Conservation (phyloP, 2,888 invertebrate genomes). For the Cremastobaeus sp. region DNA sequence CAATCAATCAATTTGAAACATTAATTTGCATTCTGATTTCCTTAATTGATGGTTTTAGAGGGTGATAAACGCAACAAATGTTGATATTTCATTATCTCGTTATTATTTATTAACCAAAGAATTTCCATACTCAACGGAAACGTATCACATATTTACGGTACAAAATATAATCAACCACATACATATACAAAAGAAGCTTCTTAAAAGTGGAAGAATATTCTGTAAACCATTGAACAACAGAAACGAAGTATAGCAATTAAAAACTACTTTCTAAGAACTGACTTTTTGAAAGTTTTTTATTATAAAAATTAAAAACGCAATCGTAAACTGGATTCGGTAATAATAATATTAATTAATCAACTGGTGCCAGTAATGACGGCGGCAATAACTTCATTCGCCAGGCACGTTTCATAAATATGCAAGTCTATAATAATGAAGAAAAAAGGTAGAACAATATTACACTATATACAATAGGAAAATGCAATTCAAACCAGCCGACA, state of each 20-base stretch:
- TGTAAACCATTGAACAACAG: slow-evolving; percentile 17
- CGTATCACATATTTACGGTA: slow-evolving; percentile 50
- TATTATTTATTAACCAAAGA: slow-evolving; percentile 47
- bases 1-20: no score
- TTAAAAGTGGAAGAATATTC: slow-evolving; percentile 34
- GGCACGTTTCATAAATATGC: background rate
- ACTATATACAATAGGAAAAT: slow-evolving; percentile 75
- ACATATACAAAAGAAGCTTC: slow-evolving; percentile 28
- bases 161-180: slow-evolving; percentile 50
- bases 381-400: no score
- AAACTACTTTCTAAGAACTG: slow-evolving; percentile 29
- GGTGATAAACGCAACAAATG: background rate
- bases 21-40: background rate
- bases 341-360: slow-evolving; percentile 19
- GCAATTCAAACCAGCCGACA: slow-evolving; percentile 67
- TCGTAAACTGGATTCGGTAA: slow-evolving; percentile 48
- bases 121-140: slow-evolving; percentile 46
- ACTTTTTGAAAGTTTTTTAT: slow-evolving; percentile 39
- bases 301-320: slow-evolving; percentile 55
- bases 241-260: slow-evolving; percentile 23
- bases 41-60: no score
- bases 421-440: slow-evolving; percentile 40
- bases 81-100: slow-evolving; percentile 12
- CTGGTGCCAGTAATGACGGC: background rate
- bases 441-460: slow-evolving; percentile 69